Evolutionary conservation across 1,140 invertebrate species (phyloP).

Genomic region (Chionoecetes opilio): DNA sequence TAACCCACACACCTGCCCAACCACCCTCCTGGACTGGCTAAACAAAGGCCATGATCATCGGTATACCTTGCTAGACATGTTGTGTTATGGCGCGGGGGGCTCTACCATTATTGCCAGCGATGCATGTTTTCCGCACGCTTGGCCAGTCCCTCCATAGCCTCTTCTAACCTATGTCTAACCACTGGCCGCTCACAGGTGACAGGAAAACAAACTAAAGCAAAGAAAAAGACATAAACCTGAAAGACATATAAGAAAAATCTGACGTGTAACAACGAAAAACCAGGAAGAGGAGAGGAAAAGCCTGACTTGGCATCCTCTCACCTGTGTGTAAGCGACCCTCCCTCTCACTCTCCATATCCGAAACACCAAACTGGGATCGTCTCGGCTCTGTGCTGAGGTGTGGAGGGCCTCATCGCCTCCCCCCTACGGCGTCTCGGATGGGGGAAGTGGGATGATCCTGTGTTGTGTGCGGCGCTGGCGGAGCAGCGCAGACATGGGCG

Average conservation of each 20-base stretch:
- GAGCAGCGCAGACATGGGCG: conserved; percentile 68
- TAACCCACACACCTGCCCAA: background rate
- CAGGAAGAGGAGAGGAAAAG: background rate
- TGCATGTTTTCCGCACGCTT: background rate
- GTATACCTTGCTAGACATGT: background rate
- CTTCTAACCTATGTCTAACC: background rate
- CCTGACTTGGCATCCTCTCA: background rate
- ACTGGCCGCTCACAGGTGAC: background rate
- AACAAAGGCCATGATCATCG: background rate
- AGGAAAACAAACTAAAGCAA: background rate
- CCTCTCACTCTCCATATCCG: conserved; percentile 50
- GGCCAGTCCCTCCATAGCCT: background rate
- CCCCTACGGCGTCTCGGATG: conserved; percentile 66
- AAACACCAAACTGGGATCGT: conserved; percentile 69
- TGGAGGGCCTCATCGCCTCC: background rate
- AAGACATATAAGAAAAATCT: background rate
- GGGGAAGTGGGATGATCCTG: conserved; percentile 60
- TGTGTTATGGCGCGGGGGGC: background rate
- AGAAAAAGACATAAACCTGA: background rate
- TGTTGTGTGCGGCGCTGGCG: conserved; percentile 70
- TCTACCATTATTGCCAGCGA: background rate
- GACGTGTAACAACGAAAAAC: background rate
- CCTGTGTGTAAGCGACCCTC: conserved; percentile 55
- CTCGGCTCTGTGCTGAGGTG: conserved; percentile 49
- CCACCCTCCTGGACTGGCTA: background rate